Percentiles rank a stretch among this genome's conserved stretches.
These are phyloP conservation scores for Astyanax mexicanus DNA, from an alignment of 2,797 vertebrate genomes.

Conservation along the genomic window DNA sequence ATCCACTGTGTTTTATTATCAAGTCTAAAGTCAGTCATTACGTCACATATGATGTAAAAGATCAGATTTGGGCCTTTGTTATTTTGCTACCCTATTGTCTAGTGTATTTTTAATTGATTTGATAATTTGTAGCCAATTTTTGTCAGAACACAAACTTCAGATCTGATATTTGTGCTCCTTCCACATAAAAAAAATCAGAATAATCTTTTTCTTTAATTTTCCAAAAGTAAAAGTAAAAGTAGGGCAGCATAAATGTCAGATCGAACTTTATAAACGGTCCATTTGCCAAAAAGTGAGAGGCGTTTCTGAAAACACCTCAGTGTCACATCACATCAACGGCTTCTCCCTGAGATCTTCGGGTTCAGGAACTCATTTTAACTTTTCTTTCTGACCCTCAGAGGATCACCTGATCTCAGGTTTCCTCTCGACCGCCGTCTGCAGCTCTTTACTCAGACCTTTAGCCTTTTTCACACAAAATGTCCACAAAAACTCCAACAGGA, in stretches of 20 bases:
- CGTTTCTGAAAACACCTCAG: background rate
- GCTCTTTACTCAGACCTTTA: background rate
- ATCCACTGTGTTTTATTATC: too few species aligned
- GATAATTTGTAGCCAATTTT: too few species aligned
- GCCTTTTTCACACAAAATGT: constrained; percentile 2
- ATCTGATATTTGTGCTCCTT: background rate
- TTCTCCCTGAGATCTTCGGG: background rate
- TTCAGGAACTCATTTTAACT: background rate
- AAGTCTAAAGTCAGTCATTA: too few species aligned
- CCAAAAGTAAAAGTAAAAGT: too few species aligned
- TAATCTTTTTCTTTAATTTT: background rate
- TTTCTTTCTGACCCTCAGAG: background rate
- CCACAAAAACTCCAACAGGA: background rate
- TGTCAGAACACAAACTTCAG: too few species aligned
- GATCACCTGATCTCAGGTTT: background rate
- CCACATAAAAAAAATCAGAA: background rate
- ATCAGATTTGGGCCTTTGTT: too few species aligned
- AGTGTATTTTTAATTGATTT: too few species aligned
- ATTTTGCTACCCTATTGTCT: too few species aligned
- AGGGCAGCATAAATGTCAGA: background rate
- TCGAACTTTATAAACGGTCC: background rate
- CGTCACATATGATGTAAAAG: too few species aligned
- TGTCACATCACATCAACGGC: background rate
- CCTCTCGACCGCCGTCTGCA: background rate
- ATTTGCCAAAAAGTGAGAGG: background rate